Evolutionary conservation across 2,888 invertebrate species (phyloP).

Genomic region (Kuschelorhynchus macadamiae): DNA sequence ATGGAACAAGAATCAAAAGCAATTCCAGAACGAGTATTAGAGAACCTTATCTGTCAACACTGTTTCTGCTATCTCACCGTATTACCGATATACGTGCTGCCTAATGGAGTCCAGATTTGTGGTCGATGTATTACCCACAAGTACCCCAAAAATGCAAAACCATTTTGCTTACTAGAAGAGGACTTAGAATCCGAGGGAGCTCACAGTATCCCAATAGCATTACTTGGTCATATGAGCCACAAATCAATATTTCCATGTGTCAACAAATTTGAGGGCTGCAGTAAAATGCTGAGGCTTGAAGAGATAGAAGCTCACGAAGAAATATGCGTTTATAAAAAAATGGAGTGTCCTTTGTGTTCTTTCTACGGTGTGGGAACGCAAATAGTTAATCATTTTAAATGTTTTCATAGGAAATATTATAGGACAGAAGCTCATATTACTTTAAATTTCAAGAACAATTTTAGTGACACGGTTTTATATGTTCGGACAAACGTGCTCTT

Average conservation of each 20-base stretch:
- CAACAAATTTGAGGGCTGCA: slow-evolving; percentile 34
- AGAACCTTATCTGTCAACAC: slow-evolving; percentile 20
- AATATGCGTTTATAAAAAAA: slow-evolving; percentile 23
- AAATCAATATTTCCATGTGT: slow-evolving; percentile 29
- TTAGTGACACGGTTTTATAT: slow-evolving; percentile 19
- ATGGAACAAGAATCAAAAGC: slow-evolving; percentile 11
- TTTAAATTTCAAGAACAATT: slow-evolving; percentile 19
- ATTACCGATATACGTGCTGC: slow-evolving; percentile 19
- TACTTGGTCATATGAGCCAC: slow-evolving; percentile 14
- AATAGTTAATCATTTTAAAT: slow-evolving; percentile 25
- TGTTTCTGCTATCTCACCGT: slow-evolving; percentile 37
- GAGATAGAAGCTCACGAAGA: slow-evolving; percentile 28
- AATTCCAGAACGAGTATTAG: slow-evolving; percentile 25
- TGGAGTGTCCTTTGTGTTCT: slow-evolving; percentile 12
- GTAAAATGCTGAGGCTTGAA: slow-evolving; percentile 7
- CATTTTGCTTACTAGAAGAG: slow-evolving; percentile 19
- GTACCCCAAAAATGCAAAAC: not conserved
- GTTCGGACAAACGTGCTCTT: slow-evolving; percentile 2
- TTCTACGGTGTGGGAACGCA: slow-evolving; percentile 23
- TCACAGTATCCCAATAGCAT: slow-evolving; percentile 20
- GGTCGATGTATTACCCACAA: slow-evolving; percentile 23
- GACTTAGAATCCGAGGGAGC: slow-evolving; percentile 7
- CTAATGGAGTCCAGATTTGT: slow-evolving; percentile 27
- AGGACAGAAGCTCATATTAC: not conserved
- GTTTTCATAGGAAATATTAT: slow-evolving; percentile 21